These are phyloP conservation scores for Manduca sexta DNA, from an alignment of 1,140 invertebrate genomes.

Conservation along the genomic window DNA sequence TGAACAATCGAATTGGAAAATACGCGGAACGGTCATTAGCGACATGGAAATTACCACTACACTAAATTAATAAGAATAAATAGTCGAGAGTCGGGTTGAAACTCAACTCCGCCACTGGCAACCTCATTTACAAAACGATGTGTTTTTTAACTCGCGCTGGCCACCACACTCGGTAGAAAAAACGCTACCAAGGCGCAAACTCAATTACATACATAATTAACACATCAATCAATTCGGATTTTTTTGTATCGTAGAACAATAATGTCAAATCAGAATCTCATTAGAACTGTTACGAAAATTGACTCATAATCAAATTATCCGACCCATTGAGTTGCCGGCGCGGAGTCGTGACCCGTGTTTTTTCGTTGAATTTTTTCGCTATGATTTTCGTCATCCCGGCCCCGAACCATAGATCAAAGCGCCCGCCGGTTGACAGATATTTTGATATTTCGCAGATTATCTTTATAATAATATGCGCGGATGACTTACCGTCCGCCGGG, in stretches of 20 bases:
- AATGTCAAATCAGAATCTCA: conserved; percentile 7
- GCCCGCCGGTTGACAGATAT: conserved; percentile 55
- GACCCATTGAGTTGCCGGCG: conserved; percentile 14
- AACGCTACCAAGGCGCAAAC: too few species aligned
- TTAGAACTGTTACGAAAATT: conserved; percentile 1
- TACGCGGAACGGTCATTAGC: too few species aligned
- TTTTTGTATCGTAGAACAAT: conserved; percentile 3
- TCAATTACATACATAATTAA: conserved; percentile 2
- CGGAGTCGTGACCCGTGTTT: conserved; percentile 25
- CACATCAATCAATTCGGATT: conserved; percentile 2
- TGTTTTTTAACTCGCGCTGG: neutral
- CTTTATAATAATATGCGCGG: conserved; percentile 57
- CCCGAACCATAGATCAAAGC: conserved; percentile 50
- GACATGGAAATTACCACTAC: too few species aligned
- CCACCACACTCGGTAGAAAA: too few species aligned
- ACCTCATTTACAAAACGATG: too few species aligned
- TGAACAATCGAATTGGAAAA: too few species aligned
- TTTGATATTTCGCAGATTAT: conserved; percentile 61
- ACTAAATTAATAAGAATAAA: too few species aligned
- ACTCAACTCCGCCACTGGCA: too few species aligned
- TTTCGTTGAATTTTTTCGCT: conserved; percentile 13
- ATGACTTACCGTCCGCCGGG: conserved; percentile 56
- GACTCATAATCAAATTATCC: conserved; percentile 18
- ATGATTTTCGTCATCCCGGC: conserved; percentile 15
- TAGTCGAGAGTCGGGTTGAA: too few species aligned